Percentiles rank a stretch among this genome's conserved stretches.
phyloP scores from a whole-genome alignment of 2,113 vertebrate species.

The Apteryx mantelli region DNA sequence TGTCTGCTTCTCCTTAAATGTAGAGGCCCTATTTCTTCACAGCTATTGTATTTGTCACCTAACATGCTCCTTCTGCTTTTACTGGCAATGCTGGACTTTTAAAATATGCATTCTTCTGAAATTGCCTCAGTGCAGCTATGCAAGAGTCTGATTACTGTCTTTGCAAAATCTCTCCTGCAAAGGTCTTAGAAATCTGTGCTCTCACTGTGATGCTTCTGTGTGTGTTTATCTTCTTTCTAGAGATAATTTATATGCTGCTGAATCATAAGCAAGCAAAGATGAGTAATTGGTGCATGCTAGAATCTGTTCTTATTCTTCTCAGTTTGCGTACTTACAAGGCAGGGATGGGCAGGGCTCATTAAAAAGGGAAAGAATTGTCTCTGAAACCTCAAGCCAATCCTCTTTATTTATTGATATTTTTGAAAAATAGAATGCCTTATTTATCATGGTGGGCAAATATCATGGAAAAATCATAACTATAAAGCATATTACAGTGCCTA shows the following conservation, averaged over 20 bases:
- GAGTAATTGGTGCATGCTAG: not conserved
- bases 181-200: not conserved
- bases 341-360: not conserved
- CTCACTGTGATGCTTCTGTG: not conserved
- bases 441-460: slow-evolving; percentile 36
- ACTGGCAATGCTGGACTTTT: not conserved
- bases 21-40: not conserved
- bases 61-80: not conserved
- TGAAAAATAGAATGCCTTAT: slow-evolving; percentile 50
- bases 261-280: slow-evolving; percentile 34
- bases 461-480: slow-evolving; percentile 18
- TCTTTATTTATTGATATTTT: slow-evolving; percentile 40
- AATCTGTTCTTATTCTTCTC: not conserved
- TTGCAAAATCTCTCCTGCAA: not conserved
- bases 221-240: slow-evolving; percentile 10
- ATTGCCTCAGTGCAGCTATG: not conserved
- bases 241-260: slow-evolving; percentile 30
- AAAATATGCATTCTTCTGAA: not conserved
- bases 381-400: slow-evolving; percentile 18
- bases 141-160: not conserved
- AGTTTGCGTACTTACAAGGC: not conserved
- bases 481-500: slow-evolving; percentile 12
- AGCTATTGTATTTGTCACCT: not conserved
- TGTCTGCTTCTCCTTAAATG: not conserved
- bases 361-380: slow-evolving; percentile 25